Conservation (phyloP, 2,888 invertebrate species). For the Pristionchus arcanus region DNA sequence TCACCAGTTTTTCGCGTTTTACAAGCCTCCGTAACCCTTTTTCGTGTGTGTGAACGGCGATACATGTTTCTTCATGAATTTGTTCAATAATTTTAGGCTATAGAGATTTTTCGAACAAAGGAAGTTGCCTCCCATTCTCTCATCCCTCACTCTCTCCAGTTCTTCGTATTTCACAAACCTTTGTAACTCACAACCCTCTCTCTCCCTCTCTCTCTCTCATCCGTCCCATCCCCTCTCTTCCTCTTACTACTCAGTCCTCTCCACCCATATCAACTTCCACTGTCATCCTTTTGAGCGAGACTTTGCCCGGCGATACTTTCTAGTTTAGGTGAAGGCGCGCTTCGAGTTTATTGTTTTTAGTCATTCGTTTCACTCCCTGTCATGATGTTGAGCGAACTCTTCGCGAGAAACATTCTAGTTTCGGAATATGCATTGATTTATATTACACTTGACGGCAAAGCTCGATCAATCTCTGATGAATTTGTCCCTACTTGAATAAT, state of each 20-base stretch:
- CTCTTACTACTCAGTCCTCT: not conserved
- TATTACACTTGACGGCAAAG: too few relatives aligned
- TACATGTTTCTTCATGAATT: too few relatives aligned
- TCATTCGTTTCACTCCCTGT: too few relatives aligned
- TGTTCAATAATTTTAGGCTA: too few relatives aligned
- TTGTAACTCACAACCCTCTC: constrained; percentile 27
- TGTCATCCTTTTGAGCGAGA: not conserved
- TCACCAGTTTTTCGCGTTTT: not conserved
- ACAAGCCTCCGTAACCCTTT: not conserved
- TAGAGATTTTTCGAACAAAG: too few relatives aligned
- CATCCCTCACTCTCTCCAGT: not conserved
- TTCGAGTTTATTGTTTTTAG: too few relatives aligned
- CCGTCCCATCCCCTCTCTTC: not conserved
- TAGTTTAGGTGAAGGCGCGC: too few relatives aligned
- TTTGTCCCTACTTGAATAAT: too few relatives aligned
- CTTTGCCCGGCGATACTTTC: not conserved
- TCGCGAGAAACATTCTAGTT: too few relatives aligned
- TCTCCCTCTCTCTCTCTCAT: not conserved
- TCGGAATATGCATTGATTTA: not conserved
- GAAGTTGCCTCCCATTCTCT: not conserved
- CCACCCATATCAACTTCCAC: constrained; percentile 20
- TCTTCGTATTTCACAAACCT: not conserved
- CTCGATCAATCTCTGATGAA: too few relatives aligned
- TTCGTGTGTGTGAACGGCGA: too few relatives aligned
- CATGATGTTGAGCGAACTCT: too few relatives aligned